Base-by-base conservation (phyloP, 1,140 invertebrate species). In the Drosophila sproati region DNA sequence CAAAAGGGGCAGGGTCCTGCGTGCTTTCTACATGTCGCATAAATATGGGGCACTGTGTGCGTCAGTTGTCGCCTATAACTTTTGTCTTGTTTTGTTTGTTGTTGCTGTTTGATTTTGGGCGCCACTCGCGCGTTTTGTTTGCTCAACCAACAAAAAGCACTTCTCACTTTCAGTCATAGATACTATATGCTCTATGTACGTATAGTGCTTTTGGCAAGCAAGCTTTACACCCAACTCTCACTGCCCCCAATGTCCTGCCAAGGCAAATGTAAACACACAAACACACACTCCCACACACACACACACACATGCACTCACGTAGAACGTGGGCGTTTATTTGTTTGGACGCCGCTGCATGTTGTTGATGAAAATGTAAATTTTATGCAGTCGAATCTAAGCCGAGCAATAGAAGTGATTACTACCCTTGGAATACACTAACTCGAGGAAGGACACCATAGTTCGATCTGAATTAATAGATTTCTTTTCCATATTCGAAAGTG, bases 321-420 rank as follows among this genome's bases (percentile, higher is more conserved):
- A 43, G 62, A 48, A 10, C 20, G 57, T 41, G 28, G 48, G 55
- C 51, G 61, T 68, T 78, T 82, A 72, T 71, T 82, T 86, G 80
- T 82, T 63, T 70, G 68, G 56, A 63, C 71, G 67, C 59, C 55
- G 66, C 64, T 81, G 61, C 68, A 77, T 54, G 82, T 74, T 54
- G 78, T 74, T 71, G 78, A 83, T 89, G 72, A 85, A 89, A 89
- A 88, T 89, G 85, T 76, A 88, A 88, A 89, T 88, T 76, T 73
- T 59, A 81, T 80, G 75, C 85, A 85, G 48, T 64, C 54, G 72
- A 63, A 75, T 60, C 50, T 56, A 61, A 69, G 56, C 66, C 56
- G 56, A 20, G 8, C 55, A 37, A 68, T 54, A 66, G n/a, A 73
- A 66, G 45, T 73, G 71, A 73, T 73, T 73, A 74, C 66, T 62